Conservation (phyloP, 92 coral and sea anemone species). For the Epizoanthus stellaris region DNA sequence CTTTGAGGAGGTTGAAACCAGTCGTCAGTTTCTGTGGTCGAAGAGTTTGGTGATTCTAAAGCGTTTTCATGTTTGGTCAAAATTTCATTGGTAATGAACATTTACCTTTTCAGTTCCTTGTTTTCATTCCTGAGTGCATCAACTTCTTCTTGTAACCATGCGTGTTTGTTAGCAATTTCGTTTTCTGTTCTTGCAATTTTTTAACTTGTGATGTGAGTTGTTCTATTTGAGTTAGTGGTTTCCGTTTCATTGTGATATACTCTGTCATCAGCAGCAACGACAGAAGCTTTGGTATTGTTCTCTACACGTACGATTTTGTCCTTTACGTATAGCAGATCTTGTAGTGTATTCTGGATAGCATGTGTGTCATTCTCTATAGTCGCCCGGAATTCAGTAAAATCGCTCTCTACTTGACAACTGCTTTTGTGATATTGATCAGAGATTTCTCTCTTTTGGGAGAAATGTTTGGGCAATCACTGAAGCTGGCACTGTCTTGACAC, state of each 20-base stretch:
- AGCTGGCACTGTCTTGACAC: no score
- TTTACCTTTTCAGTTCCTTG: slow-evolving; percentile 19
- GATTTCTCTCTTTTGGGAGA: no score
- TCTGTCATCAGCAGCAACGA: slow-evolving; percentile 17
- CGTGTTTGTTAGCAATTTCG: slow-evolving; percentile 18
- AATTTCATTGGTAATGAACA: slow-evolving; percentile 34
- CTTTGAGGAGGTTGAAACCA: no score
- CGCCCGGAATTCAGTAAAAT: not conserved
- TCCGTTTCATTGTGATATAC: slow-evolving; percentile 25
- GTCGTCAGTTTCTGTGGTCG: not conserved
- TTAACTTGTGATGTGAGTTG: slow-evolving; percentile 34
- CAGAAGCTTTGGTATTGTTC: slow-evolving; percentile 26
- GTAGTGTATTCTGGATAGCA: not conserved
- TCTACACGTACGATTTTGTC: slow-evolving; percentile 26
- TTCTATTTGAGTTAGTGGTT: not conserved
- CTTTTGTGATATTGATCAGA: no score
- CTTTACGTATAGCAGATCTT: slow-evolving; percentile 7
- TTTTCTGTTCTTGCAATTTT: slow-evolving; percentile 46
- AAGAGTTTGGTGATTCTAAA: not conserved
- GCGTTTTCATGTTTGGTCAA: slow-evolving; percentile 40
- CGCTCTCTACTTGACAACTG: slow-evolving; percentile 16
- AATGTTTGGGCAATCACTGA: no score
- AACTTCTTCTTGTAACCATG: not conserved
- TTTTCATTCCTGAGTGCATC: slow-evolving; percentile 30
- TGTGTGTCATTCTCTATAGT: slow-evolving; percentile 24